A percentile compares a stretch with the other conserved stretches of the same genome.
Conservation (phyloP, 2,888 invertebrate genomes). For the Oeneis ivallda region DNA sequence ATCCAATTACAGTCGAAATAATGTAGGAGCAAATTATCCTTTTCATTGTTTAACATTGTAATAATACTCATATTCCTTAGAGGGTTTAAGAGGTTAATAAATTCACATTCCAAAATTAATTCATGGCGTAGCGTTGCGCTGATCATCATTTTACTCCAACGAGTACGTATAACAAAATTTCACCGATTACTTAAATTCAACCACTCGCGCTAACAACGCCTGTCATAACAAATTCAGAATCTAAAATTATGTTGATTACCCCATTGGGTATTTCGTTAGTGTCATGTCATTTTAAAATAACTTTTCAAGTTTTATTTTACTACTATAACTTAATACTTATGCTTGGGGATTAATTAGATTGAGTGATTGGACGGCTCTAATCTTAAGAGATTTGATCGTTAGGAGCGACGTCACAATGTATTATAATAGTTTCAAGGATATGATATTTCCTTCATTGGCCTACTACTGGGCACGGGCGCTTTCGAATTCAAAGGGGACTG, state of each 20-base stretch:
- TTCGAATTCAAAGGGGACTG: too few relatives aligned
- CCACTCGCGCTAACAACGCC: constrained; percentile 3
- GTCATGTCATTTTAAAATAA: background rate
- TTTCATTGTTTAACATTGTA: constrained; percentile 3
- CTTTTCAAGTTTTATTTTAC: constrained; percentile 7
- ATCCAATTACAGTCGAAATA: constrained; percentile 12
- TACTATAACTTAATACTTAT: background rate
- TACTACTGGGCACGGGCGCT: too few relatives aligned
- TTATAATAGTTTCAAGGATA: too few relatives aligned
- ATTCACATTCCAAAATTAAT: constrained; percentile 13
- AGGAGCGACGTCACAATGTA: background rate
- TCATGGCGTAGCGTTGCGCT: constrained; percentile 7
- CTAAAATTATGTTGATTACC: constrained; percentile 5
- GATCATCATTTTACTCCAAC: constrained; percentile 9
- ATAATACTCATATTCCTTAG: constrained; percentile 8
- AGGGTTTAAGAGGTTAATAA: constrained; percentile 16
- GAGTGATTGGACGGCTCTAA: background rate
- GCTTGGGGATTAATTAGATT: background rate
- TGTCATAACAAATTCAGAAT: constrained; percentile 15
- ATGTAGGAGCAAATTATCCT: constrained; percentile 11
- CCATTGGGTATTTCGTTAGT: background rate
- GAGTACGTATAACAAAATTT: constrained; percentile 16
- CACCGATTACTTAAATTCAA: constrained; percentile 10
- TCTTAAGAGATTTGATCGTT: background rate
- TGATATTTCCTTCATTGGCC: too few relatives aligned